Conservation (phyloP, 2,888 invertebrate genomes). For the Desoria tigrina region DNA sequence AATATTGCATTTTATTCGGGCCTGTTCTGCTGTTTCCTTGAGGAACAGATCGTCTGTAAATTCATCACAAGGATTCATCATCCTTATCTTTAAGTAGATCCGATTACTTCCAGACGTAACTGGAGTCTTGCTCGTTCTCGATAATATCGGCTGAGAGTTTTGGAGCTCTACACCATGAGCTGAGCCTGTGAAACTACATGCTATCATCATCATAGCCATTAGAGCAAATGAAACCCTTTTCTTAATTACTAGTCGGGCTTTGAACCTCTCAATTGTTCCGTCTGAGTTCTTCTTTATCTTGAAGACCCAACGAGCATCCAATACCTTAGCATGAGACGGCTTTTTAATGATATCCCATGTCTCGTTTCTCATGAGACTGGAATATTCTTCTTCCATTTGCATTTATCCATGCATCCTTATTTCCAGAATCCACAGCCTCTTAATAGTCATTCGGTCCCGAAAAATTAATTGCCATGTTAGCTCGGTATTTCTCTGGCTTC, state of each 20-base stretch:
- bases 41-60: conserved; percentile 3
- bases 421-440: neutral
- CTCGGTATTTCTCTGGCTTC: neutral
- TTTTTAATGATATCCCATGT: neutral
- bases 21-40: neutral
- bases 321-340: neutral
- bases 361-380: neutral
- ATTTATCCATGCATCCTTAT: neutral
- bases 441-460: neutral
- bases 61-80: neutral
- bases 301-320: conserved; percentile 27
- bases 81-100: neutral
- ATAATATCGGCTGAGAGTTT: conserved; percentile 7
- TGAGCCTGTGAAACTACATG: neutral
- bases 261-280: conserved; percentile 16
- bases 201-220: neutral
- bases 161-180: neutral
- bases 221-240: neutral
- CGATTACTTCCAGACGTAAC: conserved; percentile 3
- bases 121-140: conserved; percentile 1
- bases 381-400: conserved; percentile 15
- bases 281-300: conserved; percentile 23
- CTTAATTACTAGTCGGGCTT: conserved; percentile 22
- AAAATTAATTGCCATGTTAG: neutral
- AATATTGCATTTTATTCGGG: neutral